phyloP scores from a whole-genome alignment of 2,113 vertebrate genomes.

The Quiscalus mexicanus region DNA sequence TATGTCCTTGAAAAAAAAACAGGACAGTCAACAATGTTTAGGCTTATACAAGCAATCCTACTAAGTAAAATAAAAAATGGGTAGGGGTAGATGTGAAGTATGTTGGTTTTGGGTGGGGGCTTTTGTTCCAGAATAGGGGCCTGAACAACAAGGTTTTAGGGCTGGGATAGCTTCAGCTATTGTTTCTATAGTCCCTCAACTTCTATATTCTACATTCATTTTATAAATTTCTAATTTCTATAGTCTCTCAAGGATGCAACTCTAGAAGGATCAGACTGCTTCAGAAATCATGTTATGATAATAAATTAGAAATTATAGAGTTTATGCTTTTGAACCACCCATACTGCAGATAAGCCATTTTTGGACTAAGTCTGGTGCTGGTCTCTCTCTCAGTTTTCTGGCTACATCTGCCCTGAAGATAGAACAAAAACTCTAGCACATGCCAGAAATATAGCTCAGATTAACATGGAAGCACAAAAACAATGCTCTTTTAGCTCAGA shows the following conservation, averaged over 20 bases:
- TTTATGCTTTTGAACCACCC: not conserved
- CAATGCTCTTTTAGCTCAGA: not conserved
- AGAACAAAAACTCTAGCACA: not conserved
- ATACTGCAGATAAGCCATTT: not conserved
- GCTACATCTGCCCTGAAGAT: not conserved
- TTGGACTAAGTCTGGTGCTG: not conserved
- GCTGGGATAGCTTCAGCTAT: not conserved
- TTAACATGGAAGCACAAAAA: not conserved
- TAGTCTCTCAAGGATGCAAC: not conserved
- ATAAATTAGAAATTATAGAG: not conserved
- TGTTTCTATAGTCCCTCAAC: not conserved
- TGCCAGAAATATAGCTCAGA: not conserved
- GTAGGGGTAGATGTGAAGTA: not conserved
- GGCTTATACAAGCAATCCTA: not conserved
- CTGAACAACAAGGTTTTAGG: not conserved
- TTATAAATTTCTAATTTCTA: not conserved
- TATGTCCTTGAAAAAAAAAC: slow-evolving; percentile 24
- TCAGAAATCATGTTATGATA: not conserved
- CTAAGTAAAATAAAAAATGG: not conserved
- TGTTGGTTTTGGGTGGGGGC: not conserved
- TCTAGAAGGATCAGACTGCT: not conserved
- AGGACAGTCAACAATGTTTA: not conserved
- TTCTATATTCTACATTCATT: no score
- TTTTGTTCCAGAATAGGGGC: not conserved
- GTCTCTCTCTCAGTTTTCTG: not conserved